Conservation (phyloP, 2,797 vertebrate genomes). For the Halcyon chelicuti region DNA sequence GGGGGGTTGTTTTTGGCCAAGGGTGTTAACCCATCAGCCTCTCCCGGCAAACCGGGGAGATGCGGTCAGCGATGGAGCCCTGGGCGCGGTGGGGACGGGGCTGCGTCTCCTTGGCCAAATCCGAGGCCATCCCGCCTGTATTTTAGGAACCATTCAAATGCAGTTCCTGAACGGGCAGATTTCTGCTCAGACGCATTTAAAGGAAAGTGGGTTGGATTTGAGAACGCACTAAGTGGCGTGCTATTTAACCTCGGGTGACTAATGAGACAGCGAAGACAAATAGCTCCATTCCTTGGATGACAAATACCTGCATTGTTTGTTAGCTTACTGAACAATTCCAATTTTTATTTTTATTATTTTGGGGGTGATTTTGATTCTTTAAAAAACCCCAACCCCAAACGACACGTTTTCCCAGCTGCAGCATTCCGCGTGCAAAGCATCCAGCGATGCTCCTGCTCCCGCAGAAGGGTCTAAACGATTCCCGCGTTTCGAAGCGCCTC, state of each 20-base stretch:
- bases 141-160: background rate
- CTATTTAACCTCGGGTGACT: constrained; percentile 38
- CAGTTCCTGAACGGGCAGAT: background rate
- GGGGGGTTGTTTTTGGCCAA: background rate
- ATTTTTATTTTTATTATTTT: background rate
- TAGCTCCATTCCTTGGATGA: background rate
- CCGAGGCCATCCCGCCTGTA: background rate
- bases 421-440: background rate
- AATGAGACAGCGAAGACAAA: constrained; percentile 17
- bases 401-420: background rate
- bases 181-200: background rate
- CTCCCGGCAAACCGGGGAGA: background rate
- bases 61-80: background rate
- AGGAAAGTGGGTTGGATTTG: background rate
- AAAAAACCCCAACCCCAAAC: background rate
- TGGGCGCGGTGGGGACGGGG: background rate
- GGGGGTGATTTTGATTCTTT: too few relatives aligned
- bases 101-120: background rate
- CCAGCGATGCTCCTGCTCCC: background rate
- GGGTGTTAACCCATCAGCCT: background rate
- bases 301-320: constrained; percentile 3
- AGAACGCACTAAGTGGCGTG: background rate
- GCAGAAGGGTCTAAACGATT: background rate
- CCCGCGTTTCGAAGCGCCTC: background rate
- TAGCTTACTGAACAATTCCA: background rate